Conservation (phyloP, 2,113 vertebrate genomes). For the Bungarus multicinctus region DNA sequence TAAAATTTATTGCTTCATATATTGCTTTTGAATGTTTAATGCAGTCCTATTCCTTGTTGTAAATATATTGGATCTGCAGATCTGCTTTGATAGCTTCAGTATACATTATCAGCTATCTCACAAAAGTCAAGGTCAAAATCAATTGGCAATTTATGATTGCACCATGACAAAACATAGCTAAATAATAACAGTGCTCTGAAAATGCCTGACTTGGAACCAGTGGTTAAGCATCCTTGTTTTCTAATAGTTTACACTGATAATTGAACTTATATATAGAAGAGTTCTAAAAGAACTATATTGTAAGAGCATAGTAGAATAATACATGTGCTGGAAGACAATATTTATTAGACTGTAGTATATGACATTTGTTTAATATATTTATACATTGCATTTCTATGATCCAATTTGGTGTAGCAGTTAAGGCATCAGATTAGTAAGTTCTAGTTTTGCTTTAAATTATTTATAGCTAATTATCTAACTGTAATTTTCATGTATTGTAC, state of each 20-base stretch:
- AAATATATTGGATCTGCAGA: neutral
- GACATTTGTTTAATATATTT: neutral
- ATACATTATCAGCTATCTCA: neutral
- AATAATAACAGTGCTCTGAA: slow-evolving; percentile 24
- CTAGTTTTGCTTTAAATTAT: neutral
- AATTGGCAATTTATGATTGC: slow-evolving; percentile 25
- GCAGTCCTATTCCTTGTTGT: neutral
- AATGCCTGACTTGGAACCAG: slow-evolving; percentile 34
- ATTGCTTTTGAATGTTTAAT: slow-evolving; percentile 25
- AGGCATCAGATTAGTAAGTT: neutral
- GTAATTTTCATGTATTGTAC: neutral
- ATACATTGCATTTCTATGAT: neutral
- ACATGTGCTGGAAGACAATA: neutral
- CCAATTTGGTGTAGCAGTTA: neutral
- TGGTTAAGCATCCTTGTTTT: neutral
- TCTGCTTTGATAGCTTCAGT: slow-evolving; percentile 1
- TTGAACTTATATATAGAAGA: neutral
- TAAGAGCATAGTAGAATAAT: neutral
- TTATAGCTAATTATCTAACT: neutral
- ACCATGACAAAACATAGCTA: slow-evolving; percentile 27
- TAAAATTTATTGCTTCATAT: slow-evolving; percentile 21
- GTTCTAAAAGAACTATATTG: neutral
- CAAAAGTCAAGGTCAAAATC: slow-evolving; percentile 36
- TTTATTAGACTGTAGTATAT: neutral
- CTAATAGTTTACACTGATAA: neutral